A percentile compares a stretch with the other conserved stretches of the same genome.
Conservation (phyloP, 2,113 vertebrate genomes). For the Nicator chloris region DNA sequence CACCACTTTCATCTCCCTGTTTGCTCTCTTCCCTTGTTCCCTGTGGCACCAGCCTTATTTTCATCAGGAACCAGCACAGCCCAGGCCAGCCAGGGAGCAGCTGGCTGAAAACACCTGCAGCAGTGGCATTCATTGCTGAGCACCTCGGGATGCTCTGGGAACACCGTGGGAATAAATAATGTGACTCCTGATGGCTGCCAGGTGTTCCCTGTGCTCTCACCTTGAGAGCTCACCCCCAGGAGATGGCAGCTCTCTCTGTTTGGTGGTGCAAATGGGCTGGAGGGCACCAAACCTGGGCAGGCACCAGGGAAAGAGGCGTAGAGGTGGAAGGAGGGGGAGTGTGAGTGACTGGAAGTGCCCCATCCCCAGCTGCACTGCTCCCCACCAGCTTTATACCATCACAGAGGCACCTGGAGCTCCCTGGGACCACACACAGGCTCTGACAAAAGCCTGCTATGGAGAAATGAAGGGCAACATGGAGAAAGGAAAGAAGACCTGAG, state of each 20-base stretch:
- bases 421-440: neutral
- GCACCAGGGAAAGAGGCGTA: neutral
- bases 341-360: fast-evolving
- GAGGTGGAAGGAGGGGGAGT: neutral
- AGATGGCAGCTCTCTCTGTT: fast-evolving
- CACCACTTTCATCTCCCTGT: neutral
- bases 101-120: neutral
- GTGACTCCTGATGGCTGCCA: neutral
- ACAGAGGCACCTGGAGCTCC: neutral
- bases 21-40: neutral
- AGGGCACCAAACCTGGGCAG: neutral
- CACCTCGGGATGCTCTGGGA: neutral
- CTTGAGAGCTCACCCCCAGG: neutral
- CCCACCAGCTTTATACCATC: neutral
- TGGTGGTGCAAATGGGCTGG: neutral
- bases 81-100: neutral
- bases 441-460: neutral
- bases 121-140: neutral
- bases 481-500: neutral
- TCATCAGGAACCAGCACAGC: neutral
- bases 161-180: neutral
- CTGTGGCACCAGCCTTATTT: neutral
- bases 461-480: neutral
- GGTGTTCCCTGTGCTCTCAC: neutral
- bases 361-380: neutral